These are phyloP conservation scores for Thecocarcelia acutangulata DNA, from an alignment of 2,888 invertebrate species.

Conservation along the genomic window DNA sequence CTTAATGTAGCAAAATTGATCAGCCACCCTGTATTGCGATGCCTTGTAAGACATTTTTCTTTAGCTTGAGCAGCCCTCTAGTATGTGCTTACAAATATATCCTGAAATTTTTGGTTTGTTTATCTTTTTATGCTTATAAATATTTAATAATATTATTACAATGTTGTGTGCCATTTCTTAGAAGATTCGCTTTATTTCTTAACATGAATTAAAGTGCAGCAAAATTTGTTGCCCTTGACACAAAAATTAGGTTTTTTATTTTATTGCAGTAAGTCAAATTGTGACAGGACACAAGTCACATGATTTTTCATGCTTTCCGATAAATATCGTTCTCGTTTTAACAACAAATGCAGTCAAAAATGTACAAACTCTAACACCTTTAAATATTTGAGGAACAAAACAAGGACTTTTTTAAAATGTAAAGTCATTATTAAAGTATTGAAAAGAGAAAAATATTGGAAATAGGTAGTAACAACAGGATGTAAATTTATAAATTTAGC, in stretches of 20 bases:
- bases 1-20: too few relatives aligned
- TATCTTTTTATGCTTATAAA: too few relatives aligned
- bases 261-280: conserved; percentile 30
- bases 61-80: too few relatives aligned
- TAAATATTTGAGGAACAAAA: conserved; percentile 1
- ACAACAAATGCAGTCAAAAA: conserved; percentile 11
- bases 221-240: conserved; percentile 20
- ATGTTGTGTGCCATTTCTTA: too few relatives aligned
- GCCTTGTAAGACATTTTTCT: too few relatives aligned
- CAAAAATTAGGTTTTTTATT: not conserved
- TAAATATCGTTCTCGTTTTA: too few relatives aligned
- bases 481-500: conserved; percentile 41
- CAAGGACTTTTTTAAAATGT: conserved; percentile 29
- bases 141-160: too few relatives aligned
- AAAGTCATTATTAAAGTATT: conserved; percentile 7
- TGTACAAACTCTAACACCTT: conserved; percentile 45
- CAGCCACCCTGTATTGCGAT: too few relatives aligned
- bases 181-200: too few relatives aligned
- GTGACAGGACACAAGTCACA: conserved; percentile 59
- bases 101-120: too few relatives aligned
- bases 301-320: conserved; percentile 56
- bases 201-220: conserved; percentile 6
- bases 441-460: conserved; percentile 4
- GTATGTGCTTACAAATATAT: too few relatives aligned
- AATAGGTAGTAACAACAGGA: conserved; percentile 44